Conservation (phyloP, 2,797 vertebrate species). For the Xiphophorus birchmanni region DNA sequence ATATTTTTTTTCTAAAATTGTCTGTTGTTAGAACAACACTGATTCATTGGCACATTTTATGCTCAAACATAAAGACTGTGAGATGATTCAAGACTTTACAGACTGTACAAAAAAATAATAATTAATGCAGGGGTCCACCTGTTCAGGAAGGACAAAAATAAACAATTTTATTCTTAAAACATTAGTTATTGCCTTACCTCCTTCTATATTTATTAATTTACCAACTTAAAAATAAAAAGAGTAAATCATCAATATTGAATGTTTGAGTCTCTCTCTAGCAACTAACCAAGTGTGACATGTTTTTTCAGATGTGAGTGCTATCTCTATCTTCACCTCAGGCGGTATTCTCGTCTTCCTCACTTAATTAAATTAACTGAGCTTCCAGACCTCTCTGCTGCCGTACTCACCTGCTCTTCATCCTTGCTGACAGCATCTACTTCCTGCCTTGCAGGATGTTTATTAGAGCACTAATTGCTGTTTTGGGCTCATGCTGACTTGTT, state of each 20-base stretch:
- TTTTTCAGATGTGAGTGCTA: conserved; percentile 35
- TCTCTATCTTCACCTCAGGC: conserved; percentile 20
- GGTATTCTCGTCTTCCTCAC: conserved; percentile 14
- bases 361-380: conserved; percentile 37
- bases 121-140: background rate
- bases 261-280: conserved; percentile 1
- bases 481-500: conserved; percentile 28
- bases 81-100: background rate
- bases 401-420: conserved; percentile 50
- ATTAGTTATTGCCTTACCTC: background rate
- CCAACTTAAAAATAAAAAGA: background rate
- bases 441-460: conserved; percentile 39
- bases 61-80: background rate
- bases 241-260: conserved; percentile 2
- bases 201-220: background rate
- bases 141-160: background rate
- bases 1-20: background rate
- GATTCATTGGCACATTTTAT: background rate
- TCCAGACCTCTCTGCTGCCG: conserved; percentile 8
- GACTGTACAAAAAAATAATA: background rate
- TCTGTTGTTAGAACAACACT: too few relatives aligned
- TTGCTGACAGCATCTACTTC: conserved; percentile 36
- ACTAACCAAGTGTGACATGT: conserved; percentile 15
- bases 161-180: background rate
- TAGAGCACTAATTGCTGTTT: conserved; percentile 43